These are phyloP conservation scores for Clitarchus hookeri DNA, from an alignment of 2,888 invertebrate species.

Conservation along the genomic window DNA sequence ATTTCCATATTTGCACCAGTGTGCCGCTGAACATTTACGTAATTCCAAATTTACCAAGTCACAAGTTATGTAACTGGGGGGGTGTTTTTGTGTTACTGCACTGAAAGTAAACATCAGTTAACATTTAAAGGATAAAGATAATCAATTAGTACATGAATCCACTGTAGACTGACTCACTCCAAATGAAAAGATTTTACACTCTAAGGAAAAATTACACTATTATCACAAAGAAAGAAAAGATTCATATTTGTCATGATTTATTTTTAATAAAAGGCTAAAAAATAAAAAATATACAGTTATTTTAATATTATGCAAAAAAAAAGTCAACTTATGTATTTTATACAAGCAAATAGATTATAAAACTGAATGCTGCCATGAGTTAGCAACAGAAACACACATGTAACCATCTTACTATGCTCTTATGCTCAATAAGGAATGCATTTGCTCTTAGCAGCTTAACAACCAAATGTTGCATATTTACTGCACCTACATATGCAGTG, in stretches of 20 bases:
- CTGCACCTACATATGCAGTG: neutral
- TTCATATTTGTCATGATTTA: neutral
- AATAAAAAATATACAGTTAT: constrained; percentile 10
- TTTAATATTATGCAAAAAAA: neutral
- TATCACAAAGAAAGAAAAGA: neutral
- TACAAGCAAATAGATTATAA: neutral
- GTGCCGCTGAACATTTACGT: too few relatives aligned
- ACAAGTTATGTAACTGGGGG: too few relatives aligned
- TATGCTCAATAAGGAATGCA: constrained; percentile 18
- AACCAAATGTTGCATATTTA: neutral
- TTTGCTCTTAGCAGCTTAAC: constrained; percentile 17
- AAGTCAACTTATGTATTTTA: neutral
- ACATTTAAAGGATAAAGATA: too few relatives aligned
- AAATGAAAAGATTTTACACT: too few relatives aligned
- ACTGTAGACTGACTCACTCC: too few relatives aligned
- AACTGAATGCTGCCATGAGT: constrained; percentile 10
- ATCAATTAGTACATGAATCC: too few relatives aligned
- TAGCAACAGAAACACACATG: constrained; percentile 20
- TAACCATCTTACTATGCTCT: neutral
- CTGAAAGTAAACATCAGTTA: too few relatives aligned
- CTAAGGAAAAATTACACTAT: too few relatives aligned
- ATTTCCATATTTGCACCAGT: too few relatives aligned
- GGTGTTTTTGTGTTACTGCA: too few relatives aligned
- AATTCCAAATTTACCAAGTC: too few relatives aligned
- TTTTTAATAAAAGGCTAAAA: constrained; percentile 9